Evolutionary conservation across 1,140 invertebrate species (phyloP).

Genomic region (Drosophila pandora): DNA sequence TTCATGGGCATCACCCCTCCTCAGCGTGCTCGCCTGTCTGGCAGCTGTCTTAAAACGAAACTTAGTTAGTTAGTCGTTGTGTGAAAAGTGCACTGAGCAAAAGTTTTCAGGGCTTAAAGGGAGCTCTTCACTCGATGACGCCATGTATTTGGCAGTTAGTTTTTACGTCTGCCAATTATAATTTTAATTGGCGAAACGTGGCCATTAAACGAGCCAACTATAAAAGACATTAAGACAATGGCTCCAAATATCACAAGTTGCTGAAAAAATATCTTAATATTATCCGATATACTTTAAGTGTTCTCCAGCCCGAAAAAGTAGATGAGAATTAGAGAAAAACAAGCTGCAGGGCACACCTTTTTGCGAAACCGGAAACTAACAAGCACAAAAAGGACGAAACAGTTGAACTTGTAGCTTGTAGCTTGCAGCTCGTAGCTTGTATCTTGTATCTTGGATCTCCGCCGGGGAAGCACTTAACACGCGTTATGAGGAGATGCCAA

Average conservation of each 20-base stretch:
- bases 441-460: slow-evolving; percentile 54
- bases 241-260: slow-evolving; percentile 19
- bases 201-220: slow-evolving; percentile 46
- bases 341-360: slow-evolving; percentile 49
- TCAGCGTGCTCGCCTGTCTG: slow-evolving; percentile 15
- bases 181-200: slow-evolving; percentile 72
- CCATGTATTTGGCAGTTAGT: slow-evolving; percentile 32
- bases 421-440: slow-evolving; percentile 17
- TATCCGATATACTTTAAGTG: slow-evolving; percentile 40
- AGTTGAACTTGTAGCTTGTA: slow-evolving; percentile 50
- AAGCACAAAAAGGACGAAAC: slow-evolving; percentile 46
- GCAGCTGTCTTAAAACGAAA: slow-evolving; percentile 55
- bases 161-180: slow-evolving; percentile 61
- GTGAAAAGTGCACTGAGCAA: slow-evolving; percentile 36
- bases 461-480: slow-evolving; percentile 59
- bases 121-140: slow-evolving; percentile 11
- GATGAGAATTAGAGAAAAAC: neutral
- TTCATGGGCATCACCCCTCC: slow-evolving; percentile 11
- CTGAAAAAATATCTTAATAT: slow-evolving; percentile 46
- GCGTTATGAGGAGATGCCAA: slow-evolving; percentile 52
- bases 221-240: slow-evolving; percentile 67
- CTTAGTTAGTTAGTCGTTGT: slow-evolving; percentile 42
- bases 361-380: slow-evolving; percentile 55
- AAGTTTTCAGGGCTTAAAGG: slow-evolving; percentile 30
- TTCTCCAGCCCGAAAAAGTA: slow-evolving; percentile 14